Conservation (phyloP, 2,797 vertebrate species). For the Eutrigla gurnardus region DNA sequence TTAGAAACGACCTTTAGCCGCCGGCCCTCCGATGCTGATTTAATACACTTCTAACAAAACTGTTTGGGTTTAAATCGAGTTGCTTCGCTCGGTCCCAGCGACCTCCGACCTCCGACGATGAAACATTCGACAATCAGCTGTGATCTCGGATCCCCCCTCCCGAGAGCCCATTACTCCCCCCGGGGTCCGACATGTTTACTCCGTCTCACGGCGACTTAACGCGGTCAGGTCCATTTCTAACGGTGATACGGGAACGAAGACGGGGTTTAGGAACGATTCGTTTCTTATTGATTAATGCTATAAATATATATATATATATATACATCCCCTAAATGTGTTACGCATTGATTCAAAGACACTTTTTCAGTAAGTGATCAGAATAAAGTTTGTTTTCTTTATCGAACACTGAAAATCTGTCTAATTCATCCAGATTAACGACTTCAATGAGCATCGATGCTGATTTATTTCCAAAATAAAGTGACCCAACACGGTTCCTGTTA, state of each 20-base stretch:
- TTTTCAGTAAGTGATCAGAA: background rate
- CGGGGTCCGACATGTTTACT: background rate
- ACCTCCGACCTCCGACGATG: constrained; percentile 16
- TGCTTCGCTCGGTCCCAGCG: constrained; percentile 5
- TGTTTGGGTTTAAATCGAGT: constrained; percentile 14
- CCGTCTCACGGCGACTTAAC: constrained; percentile 20
- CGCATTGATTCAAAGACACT: background rate
- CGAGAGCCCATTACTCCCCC: constrained; percentile 15
- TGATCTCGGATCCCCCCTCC: constrained; percentile 33
- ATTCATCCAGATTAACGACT: background rate
- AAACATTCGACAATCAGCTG: constrained; percentile 37
- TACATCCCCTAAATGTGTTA: background rate
- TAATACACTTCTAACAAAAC: constrained; percentile 13
- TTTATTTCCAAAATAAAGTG: background rate
- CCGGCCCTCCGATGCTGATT: constrained; percentile 16
- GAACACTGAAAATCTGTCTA: too few relatives aligned
- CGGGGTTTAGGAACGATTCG: background rate
- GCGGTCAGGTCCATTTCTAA: background rate
- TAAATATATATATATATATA: too few relatives aligned
- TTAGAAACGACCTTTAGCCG: constrained; percentile 14
- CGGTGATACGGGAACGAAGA: constrained; percentile 4
- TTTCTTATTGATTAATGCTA: too few relatives aligned
- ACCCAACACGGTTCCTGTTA: background rate
- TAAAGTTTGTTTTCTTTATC: background rate
- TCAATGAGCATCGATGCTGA: background rate